phyloP scores from a whole-genome alignment of 2,888 invertebrate species.

The Ptilodon capucinus region DNA sequence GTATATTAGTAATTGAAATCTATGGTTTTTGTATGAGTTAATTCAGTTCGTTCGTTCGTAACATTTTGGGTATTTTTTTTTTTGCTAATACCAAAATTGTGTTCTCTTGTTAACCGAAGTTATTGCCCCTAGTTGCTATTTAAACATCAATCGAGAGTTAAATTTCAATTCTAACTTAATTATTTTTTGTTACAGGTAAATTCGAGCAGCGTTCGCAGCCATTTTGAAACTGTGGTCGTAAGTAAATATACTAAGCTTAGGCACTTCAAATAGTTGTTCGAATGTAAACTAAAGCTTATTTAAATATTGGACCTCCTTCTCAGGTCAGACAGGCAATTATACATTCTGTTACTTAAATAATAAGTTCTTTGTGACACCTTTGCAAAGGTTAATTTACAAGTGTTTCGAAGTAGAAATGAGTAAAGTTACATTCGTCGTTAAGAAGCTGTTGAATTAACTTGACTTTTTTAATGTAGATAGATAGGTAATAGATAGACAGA shows the following conservation, averaged over 20 bases:
- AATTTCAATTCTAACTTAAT: not conserved
- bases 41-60: too few species aligned
- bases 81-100: not conserved
- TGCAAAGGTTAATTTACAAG: not conserved
- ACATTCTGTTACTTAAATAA: not conserved
- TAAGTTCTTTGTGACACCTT: not conserved
- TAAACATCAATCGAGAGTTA: not conserved
- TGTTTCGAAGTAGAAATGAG: too few species aligned
- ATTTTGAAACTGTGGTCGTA: not conserved
- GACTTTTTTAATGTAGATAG: too few species aligned
- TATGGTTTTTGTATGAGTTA: too few species aligned
- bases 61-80: too few species aligned
- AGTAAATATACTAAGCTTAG: not conserved
- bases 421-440: too few species aligned
- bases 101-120: not conserved
- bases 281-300: not conserved
- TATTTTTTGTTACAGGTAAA: conserved; percentile 8
- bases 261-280: not conserved
- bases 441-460: too few species aligned
- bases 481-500: too few species aligned
- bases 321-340: not conserved
- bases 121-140: not conserved
- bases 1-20: too few species aligned
- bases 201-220: not conserved
- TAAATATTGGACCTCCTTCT: not conserved